Evolutionary conservation across 2,888 invertebrate species (phyloP), one percentile per base, ranked within the genome.

Genomic region (Archips crataeganus): DNA sequence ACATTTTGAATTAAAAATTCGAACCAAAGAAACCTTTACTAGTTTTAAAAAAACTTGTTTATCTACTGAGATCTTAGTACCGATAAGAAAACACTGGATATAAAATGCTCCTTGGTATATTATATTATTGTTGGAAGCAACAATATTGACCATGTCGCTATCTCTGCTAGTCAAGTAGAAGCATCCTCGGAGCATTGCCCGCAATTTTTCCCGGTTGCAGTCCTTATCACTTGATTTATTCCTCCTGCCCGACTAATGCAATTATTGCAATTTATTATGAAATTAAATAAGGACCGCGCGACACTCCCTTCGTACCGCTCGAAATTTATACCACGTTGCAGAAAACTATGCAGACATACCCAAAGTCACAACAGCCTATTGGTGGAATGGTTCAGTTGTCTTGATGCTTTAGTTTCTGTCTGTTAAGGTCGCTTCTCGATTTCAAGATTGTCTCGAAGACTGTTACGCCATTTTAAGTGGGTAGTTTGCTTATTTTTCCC

Each of bases 241-340:
- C 82, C 80, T 83, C 82, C 81, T 81, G 83, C 80, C 85, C 84
- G 82, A 82, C 87, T 92, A 92, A 93, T 91, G 93, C 90, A 94
- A 93, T 93, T 92, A 94, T 92, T 90, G 90, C 92, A 92, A 94
- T 94, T 94, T 93, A 94, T 92, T 90, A 90, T 90, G 88, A 94
- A 93, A 92, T 94, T 93, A 93, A 92, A 93, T 93, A 91, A 91
- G 87, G 89, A 87, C 87, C 89, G 87, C 88, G 85, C 88, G 85
- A 84, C 87, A 83, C 83, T 86, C 87, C 88, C 76, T 77, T 71
- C 81, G 78, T 75, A 76, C 32, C 78, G 82, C 85, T 79, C 79
- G 80, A 88, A 90, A 93, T 92, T 90, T 92, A 92, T 91, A 92
- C 91, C 88, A 89, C 85, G 88, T 90, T 85, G 86, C 79, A 85